phyloP scores from a whole-genome alignment of 2,888 invertebrate species.

The Rhyacophila evoluta region DNA sequence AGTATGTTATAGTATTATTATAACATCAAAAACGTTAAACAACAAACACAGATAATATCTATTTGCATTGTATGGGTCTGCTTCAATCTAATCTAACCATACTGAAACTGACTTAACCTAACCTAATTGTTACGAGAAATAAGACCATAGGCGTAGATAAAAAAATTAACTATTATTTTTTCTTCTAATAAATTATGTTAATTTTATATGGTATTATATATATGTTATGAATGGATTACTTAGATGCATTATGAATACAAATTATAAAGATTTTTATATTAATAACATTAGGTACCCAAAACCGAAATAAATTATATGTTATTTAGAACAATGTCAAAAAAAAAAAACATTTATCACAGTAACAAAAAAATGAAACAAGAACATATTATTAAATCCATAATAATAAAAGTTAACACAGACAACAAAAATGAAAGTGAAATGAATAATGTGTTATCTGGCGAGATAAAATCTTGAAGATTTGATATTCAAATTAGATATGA shows the following conservation, averaged over 20 bases:
- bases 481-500: neutral
- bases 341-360: neutral
- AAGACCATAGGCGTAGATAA: too few species aligned
- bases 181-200: too few species aligned
- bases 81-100: too few species aligned
- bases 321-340: neutral
- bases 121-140: too few species aligned
- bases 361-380: neutral
- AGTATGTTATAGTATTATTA: too few species aligned
- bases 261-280: neutral
- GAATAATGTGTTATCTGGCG: neutral
- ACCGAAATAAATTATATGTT: neutral
- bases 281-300: neutral
- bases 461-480: neutral
- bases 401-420: neutral
- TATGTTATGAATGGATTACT: too few species aligned
- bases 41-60: too few species aligned
- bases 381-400: neutral
- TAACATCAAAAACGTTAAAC: too few species aligned
- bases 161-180: too few species aligned
- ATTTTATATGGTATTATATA: too few species aligned
- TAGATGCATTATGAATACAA: neutral
- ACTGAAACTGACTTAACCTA: too few species aligned
- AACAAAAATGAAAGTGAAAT: slow-evolving; percentile 22
- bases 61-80: too few species aligned